phyloP scores from a whole-genome alignment of 1,140 invertebrate genomes.

The Drosophila lini region DNA sequence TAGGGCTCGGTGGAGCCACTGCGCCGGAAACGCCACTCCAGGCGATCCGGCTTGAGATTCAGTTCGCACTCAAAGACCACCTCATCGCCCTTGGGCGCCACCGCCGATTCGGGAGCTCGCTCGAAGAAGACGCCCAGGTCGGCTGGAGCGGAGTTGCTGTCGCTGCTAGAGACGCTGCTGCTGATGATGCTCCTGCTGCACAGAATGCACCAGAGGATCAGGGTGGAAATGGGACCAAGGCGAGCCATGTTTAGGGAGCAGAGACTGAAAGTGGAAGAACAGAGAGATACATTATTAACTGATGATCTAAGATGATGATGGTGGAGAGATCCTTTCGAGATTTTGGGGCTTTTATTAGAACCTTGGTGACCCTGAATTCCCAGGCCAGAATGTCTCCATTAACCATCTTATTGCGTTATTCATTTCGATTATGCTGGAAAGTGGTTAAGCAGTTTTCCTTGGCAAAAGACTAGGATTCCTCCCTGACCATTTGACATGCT shows the following conservation, averaged over 20 bases:
- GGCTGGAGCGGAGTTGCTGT: slow-evolving; percentile 9
- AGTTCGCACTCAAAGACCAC: slow-evolving; percentile 92
- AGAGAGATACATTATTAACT: too few relatives aligned
- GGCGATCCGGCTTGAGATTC: slow-evolving; percentile 89
- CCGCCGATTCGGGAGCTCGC: slow-evolving; percentile 89
- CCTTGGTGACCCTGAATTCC: background rate
- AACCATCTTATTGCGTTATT: too few relatives aligned
- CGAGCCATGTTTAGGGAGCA: slow-evolving; percentile 2
- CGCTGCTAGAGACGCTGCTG: background rate
- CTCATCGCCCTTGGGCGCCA: slow-evolving; percentile 90
- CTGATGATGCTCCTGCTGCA: background rate
- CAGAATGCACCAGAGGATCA: slow-evolving; percentile 21
- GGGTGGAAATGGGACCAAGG: background rate
- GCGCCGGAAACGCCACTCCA: slow-evolving; percentile 89
- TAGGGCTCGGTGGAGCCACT: slow-evolving; percentile 31
- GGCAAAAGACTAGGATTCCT: background rate
- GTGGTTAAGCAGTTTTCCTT: background rate
- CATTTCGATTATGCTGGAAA: too few relatives aligned
- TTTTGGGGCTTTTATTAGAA: background rate
- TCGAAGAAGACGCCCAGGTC: slow-evolving; percentile 85
- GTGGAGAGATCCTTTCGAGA: background rate
- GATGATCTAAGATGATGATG: background rate
- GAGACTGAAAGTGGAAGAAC: slow-evolving; percentile 16
- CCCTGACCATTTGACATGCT: slow-evolving; percentile 1
- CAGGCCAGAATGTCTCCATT: background rate